Base-by-base conservation (phyloP, 2,888 invertebrate species). In the Ichneumon xanthorius region DNA sequence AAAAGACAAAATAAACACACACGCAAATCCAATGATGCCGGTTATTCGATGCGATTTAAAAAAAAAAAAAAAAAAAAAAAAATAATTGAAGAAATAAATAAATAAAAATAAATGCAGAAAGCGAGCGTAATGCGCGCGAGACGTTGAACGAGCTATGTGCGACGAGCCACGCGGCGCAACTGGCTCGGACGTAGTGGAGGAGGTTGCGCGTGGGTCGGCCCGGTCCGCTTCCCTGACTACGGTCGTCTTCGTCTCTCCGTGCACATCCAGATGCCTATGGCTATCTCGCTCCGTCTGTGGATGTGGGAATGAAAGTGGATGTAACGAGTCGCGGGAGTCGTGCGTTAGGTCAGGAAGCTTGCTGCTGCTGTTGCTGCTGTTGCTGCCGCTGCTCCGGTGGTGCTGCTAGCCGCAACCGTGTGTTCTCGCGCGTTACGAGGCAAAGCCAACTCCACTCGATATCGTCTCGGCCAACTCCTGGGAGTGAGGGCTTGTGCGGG, bases 321-420 rank as follows among this genome's bases (percentile, higher is more conserved):
- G 58, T 77, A 81, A 76, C 73, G 83, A 86, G 83, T 83, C 84
- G 65, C 76, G 82, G 77, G 82, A 80, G 84, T 81, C 80, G 86
- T 87, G 86, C 82, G 87, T 87, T 87, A 86, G 87, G 87, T 87
- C 87, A 86, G 87, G 87, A 87, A 85, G 84, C 67, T 80, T 72
- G 45, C 61, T 40, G 68, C 76, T 55, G 72, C 61, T 65, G 50
- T 68, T 82, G 45, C 61, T 48, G 68, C 76, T 55, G 72, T 37
- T 82, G 14, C 14, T 82, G 14, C 45, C 4, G 45, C 61, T 61
- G 73, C 61, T 58, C 58, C 11, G 58, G 58, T 16, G 58, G 22
- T 45, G 72, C 16, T 58, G 83, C 71, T 67, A n/a, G 71, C 40
- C 55, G 79, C 70, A 65, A 80, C 55, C 71, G 73, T 73, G 80